Base-by-base conservation (phyloP, 2,113 vertebrate species). In the Strix aluco region DNA sequence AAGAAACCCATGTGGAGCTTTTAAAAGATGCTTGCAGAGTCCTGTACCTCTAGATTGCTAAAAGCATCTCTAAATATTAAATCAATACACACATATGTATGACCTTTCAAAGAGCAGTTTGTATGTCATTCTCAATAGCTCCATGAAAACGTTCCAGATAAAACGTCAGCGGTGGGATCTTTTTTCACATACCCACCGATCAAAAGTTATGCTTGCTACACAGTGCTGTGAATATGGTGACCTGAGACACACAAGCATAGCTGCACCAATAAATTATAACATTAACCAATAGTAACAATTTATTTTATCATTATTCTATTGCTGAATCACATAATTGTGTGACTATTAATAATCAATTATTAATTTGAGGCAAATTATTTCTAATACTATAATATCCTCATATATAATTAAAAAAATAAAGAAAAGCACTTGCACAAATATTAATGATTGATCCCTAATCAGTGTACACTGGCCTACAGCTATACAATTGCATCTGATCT, bases 21-120 rank as follows among this genome's bases (percentile, higher is more conserved):
- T 93, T 40, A 91, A 94, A 91, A 83, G n/a, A 62, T n/a, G 34
- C 44, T 94, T 81, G 55, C 62, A 69, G 81, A 94, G 94, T 72
- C 81, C 30, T 58, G 36, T 91, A 77, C 36, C 88, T 91, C 73
- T 58, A 90, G 71, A 94, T 94, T 97, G 72, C 72, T 96, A 72
- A 96, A 94, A 96, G 90, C 77, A 81, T 75, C 85, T 95, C 55
- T 94, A 91, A 96, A 81, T 96, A 67, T 87, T 94, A 86, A 89
- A 94, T 96, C 83, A 97, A 95, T 95, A 89, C 36, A 74, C 57
- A 77, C 22, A 55, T 88, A 90, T 89, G 71, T 85, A 91, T 81
- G 88, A 88, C 69, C 62, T 86, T 95, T 95, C 78, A 93, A 91
- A 42, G 58, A 93, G 54, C 13, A 70, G 59, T 89, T 47, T 61